These are phyloP conservation scores for Podilymbus podiceps DNA, from an alignment of 2,113 vertebrate genomes.

Conservation along the genomic window DNA sequence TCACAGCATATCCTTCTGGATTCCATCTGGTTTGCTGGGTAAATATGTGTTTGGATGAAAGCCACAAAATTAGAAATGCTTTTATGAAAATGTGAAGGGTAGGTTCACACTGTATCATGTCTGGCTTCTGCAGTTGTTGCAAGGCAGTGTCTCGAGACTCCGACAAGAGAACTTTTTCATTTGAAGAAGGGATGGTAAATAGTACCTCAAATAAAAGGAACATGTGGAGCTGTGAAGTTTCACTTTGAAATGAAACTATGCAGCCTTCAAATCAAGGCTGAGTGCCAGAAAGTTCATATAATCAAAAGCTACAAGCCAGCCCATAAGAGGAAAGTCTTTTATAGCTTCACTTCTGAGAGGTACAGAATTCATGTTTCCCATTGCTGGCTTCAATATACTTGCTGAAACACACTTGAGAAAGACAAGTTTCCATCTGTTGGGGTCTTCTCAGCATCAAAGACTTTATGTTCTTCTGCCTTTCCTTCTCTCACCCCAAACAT, in stretches of 20 bases:
- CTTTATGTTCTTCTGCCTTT: neutral
- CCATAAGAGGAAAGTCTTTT: constrained; percentile 44
- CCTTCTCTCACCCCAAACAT: neutral
- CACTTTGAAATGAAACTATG: constrained; percentile 30
- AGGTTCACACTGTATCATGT: neutral
- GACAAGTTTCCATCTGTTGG: neutral
- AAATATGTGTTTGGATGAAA: constrained; percentile 26
- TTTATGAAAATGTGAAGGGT: neutral
- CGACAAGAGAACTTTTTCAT: neutral
- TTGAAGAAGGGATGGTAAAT: neutral
- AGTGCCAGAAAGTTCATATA: constrained; percentile 11
- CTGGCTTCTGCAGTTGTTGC: neutral
- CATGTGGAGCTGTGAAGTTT: constrained; percentile 19
- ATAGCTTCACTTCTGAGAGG: neutral
- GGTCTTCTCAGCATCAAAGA: neutral
- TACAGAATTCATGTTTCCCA: neutral
- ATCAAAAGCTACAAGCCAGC: constrained; percentile 20
- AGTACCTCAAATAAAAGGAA: neutral
- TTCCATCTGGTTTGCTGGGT: neutral
- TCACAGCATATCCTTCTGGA: neutral
- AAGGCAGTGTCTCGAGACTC: neutral
- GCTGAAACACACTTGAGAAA: neutral
- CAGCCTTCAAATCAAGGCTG: constrained; percentile 2
- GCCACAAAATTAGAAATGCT: constrained; percentile 21
- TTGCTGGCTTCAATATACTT: neutral